Evolutionary conservation across 2,888 invertebrate species (phyloP).

Genomic region (Pecten maximus): DNA sequence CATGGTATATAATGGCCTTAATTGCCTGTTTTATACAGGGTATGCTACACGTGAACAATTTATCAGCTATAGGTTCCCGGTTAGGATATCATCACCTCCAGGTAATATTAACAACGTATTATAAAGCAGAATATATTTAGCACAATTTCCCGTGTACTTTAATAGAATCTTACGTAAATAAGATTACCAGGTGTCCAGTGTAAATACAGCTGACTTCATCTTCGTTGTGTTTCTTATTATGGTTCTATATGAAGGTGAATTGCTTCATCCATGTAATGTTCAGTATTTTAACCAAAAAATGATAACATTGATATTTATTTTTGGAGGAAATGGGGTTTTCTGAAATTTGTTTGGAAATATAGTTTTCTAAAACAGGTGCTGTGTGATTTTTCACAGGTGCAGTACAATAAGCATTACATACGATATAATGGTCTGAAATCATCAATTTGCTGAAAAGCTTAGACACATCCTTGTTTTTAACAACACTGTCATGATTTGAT

Average conservation of each 20-base stretch:
- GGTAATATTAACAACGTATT: background rate
- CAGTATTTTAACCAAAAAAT: background rate
- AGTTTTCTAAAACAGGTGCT: no score
- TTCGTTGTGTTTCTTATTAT: background rate
- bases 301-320: background rate
- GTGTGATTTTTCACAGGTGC: no score
- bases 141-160: background rate
- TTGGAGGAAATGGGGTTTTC: background rate
- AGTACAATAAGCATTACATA: no score
- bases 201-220: background rate
- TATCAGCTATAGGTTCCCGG: background rate
- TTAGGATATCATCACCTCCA: background rate
- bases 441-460: no score
- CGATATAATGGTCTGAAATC: no score
- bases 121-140: background rate
- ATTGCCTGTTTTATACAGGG: background rate
- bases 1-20: background rate
- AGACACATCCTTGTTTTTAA: no score
- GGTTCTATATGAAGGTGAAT: background rate
- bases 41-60: no score
- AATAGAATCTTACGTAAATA: background rate
- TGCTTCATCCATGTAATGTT: background rate
- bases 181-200: background rate
- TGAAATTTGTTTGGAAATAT: no score
- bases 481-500: no score